These are phyloP conservation scores for Rhinogobius similis DNA, from an alignment of 2,113 vertebrate genomes.

Conservation along the genomic window DNA sequence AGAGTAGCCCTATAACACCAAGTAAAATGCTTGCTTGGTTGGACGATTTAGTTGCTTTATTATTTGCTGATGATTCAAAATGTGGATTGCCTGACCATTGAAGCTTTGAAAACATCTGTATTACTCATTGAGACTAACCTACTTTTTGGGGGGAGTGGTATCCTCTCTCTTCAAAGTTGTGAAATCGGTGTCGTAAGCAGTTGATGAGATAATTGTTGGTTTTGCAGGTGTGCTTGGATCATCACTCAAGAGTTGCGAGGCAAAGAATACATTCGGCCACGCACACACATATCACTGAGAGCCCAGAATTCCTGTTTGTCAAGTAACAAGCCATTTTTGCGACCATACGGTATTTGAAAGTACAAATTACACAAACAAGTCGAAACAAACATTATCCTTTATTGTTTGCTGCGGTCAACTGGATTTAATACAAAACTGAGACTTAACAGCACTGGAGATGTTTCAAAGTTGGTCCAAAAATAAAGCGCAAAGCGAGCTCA, in stretches of 20 bases:
- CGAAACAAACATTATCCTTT: neutral
- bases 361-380: neutral
- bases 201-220: neutral
- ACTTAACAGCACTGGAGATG: slow-evolving; percentile 5
- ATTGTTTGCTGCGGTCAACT: slow-evolving; percentile 3
- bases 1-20: too few relatives aligned
- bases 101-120: neutral
- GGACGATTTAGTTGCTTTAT: neutral
- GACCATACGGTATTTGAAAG: neutral
- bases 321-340: neutral
- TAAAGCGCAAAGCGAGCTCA: slow-evolving; percentile 1
- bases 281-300: neutral
- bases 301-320: neutral
- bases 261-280: neutral
- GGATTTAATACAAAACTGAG: neutral
- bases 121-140: neutral
- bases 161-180: neutral
- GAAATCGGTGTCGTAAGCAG: neutral
- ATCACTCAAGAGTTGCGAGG: neutral
- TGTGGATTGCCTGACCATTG: neutral
- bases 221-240: neutral
- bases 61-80: neutral
- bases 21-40: neutral
- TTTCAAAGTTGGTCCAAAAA: slow-evolving; percentile 5
- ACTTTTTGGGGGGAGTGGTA: neutral